Conservation (phyloP, 2,888 invertebrate genomes). For the Timema podura region DNA sequence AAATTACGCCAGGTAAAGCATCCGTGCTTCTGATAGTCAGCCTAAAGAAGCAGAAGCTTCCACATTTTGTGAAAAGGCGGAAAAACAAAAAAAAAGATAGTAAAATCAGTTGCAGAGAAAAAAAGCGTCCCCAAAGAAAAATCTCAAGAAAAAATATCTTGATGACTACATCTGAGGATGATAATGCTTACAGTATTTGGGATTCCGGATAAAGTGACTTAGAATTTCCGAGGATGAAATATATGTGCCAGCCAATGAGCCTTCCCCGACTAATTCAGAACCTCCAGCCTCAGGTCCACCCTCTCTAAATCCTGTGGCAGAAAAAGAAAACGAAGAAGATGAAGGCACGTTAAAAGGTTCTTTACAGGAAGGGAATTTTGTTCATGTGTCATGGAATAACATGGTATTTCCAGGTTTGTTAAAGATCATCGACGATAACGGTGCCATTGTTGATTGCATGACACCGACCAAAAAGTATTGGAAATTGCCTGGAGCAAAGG, state of each 20-base stretch:
- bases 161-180: not conserved
- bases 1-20: too few species aligned
- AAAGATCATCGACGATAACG: not conserved
- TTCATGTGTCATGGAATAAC: constrained; percentile 1
- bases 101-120: too few species aligned
- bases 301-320: not conserved
- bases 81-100: constrained; percentile 11
- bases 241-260: too few species aligned
- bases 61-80: too few species aligned
- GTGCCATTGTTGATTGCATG: constrained; percentile 3
- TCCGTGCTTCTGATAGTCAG: too few species aligned
- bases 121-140: not conserved
- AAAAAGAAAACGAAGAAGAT: constrained; percentile 1
- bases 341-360: not conserved
- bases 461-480: not conserved
- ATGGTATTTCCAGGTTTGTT: not conserved
- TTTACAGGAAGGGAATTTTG: constrained; percentile 3
- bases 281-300: too few species aligned
- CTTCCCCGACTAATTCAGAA: too few species aligned
- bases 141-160: too few species aligned
- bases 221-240: too few species aligned
- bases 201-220: too few species aligned
- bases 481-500: not conserved
- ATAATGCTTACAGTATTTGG: too few species aligned
- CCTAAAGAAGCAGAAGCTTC: too few species aligned